phyloP scores from a whole-genome alignment of 1,140 invertebrate species.

The Lasioglossum baleicum region DNA sequence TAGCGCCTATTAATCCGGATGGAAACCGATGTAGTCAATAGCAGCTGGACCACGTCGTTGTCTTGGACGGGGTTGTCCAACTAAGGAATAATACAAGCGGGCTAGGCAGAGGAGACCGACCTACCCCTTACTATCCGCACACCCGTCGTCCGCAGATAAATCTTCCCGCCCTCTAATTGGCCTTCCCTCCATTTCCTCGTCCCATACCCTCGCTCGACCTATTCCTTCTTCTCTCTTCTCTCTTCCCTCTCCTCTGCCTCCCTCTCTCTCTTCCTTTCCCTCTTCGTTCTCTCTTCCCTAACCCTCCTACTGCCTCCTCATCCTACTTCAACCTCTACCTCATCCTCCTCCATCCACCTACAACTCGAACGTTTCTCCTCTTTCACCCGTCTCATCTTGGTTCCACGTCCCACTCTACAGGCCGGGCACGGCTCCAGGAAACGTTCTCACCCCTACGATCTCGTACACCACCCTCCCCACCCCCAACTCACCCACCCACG shows the following conservation, averaged over 20 bases:
- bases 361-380: constrained; percentile 36
- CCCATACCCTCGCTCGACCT: constrained; percentile 68
- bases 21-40: constrained; percentile 60
- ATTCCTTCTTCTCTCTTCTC: constrained; percentile 67
- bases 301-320: constrained; percentile 63
- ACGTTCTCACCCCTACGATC: constrained; percentile 63
- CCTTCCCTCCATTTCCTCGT: constrained; percentile 77
- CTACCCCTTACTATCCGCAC: constrained; percentile 76
- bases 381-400: constrained; percentile 61
- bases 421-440: constrained; percentile 76
- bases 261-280: constrained; percentile 52
- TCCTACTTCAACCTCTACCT: neutral
- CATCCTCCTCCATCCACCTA: constrained; percentile 21
- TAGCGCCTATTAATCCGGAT: constrained; percentile 51
- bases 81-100: constrained; percentile 76
- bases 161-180: constrained; percentile 80
- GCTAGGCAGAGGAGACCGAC: constrained; percentile 65
- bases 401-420: constrained; percentile 49
- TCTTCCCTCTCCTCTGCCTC: constrained; percentile 54
- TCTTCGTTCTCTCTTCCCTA: constrained; percentile 59
- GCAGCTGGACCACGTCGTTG: constrained; percentile 73
- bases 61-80: constrained; percentile 70
- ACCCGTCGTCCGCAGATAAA: constrained; percentile 79
- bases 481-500: neutral
- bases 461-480: neutral